Base-by-base conservation (phyloP, 1,140 invertebrate species). In the Eupeodes corollae region DNA sequence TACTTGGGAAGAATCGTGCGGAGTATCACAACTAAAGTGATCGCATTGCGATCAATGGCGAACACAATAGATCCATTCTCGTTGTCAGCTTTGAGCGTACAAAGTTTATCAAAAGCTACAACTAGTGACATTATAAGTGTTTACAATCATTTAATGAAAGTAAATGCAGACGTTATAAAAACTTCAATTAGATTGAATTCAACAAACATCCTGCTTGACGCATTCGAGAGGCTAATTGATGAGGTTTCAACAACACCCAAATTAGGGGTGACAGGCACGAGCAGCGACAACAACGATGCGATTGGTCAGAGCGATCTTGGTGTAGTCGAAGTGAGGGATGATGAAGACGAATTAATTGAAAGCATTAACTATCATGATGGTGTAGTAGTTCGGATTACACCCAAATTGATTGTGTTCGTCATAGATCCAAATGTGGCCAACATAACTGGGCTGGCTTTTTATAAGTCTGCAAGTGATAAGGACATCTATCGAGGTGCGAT, bases 401-500 rank as follows among this genome's bases (percentile, higher is more conserved):
- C 66, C 42, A 59, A 71, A 57, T 67, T 71, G 64, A 45, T 75
- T 11, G 61, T 73, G 39, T 75, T 76, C 56, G 59, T 72, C 33
- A 71, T 73, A 3, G 73, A 75, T 60, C 76, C 77, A 3, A 38
- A 49, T 8, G 50, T 65, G 30, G 74, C 70, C 34, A 77, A 79
- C 53, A 60, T 78, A 31, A 74, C 73, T 37, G 77, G 77, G n/a
- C 56, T 80, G 37, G 74, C 73, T n/a, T 34, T 79, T 30, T 67
- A 69, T 40, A 35, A 45, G 12, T 52, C 54, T 40, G 38, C 37
- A 9, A 42, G 43, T 5, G 15, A 26, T 6, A 19, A 3, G 1
- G 8, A 44, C 31, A 12, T 48, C 5, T 39, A 57, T 10, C 50
- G 46, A 10, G 58, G 58, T 8, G 48, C 55, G 19, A 77, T 77